These are phyloP conservation scores for Sminthurinus aureus DNA, from an alignment of 2,888 invertebrate genomes.

Conservation along the genomic window DNA sequence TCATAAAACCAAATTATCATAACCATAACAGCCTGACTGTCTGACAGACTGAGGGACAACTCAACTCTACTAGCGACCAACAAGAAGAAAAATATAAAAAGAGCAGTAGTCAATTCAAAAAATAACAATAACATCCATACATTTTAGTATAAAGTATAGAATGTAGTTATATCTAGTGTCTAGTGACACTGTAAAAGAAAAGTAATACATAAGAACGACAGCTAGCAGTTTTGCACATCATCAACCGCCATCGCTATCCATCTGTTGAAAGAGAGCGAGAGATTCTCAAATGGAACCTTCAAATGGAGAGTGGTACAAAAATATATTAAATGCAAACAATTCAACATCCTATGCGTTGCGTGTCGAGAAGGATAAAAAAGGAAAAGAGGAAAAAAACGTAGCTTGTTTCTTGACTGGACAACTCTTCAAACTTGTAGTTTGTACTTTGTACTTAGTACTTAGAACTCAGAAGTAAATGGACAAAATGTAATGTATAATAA, in stretches of 20 bases:
- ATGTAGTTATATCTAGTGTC: too few relatives aligned
- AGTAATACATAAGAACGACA: background rate
- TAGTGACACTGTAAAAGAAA: background rate
- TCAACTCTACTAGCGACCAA: background rate
- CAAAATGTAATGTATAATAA: background rate
- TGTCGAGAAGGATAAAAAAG: constrained; percentile 15
- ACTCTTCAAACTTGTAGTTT: background rate
- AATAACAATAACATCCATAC: too few relatives aligned
- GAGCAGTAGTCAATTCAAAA: background rate
- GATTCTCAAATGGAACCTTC: background rate
- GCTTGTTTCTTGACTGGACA: constrained; percentile 7
- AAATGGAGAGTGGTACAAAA: background rate
- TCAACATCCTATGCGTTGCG: constrained; percentile 13
- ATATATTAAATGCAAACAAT: constrained; percentile 25
- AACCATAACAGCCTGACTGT: too few relatives aligned
- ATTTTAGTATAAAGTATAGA: too few relatives aligned
- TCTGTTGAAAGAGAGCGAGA: background rate
- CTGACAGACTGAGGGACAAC: background rate
- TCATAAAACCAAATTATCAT: background rate
- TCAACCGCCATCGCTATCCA: background rate
- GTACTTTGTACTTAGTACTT: too few relatives aligned
- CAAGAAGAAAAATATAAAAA: background rate
- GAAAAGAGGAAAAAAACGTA: background rate
- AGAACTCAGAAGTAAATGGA: background rate
- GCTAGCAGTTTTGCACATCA: background rate